phyloP scores from a whole-genome alignment of 2,797 vertebrate species.

The Hyperoplus lanceolatus region DNA sequence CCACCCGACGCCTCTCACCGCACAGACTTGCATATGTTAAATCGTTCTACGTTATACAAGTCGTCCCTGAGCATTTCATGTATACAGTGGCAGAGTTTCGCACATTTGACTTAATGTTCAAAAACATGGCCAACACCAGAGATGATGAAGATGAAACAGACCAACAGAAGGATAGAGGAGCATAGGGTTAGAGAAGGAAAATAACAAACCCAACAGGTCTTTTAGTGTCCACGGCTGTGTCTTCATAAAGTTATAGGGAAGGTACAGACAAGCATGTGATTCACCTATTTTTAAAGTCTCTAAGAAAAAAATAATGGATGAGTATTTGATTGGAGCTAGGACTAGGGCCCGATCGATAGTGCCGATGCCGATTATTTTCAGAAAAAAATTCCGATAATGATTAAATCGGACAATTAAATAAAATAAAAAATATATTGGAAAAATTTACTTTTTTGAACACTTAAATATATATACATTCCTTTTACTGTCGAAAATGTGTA shows the following conservation, averaged over 20 bases:
- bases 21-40: slow-evolving; percentile 50
- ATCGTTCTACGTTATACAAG: slow-evolving; percentile 53
- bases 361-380: too few relatives aligned
- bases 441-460: too few relatives aligned
- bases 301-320: not conserved
- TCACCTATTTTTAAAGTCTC: not conserved
- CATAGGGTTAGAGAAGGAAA: not conserved
- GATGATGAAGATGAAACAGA: not conserved
- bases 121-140: not conserved
- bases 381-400: too few relatives aligned
- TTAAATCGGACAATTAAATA: too few relatives aligned
- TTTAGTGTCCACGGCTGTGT: not conserved
- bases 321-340: not conserved
- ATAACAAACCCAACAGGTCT: not conserved
- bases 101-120: slow-evolving; percentile 12
- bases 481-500: too few relatives aligned
- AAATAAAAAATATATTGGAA: too few relatives aligned
- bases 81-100: slow-evolving; percentile 10
- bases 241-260: not conserved
- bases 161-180: not conserved
- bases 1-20: slow-evolving; percentile 44
- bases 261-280: not conserved
- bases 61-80: slow-evolving; percentile 27
- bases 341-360: too few relatives aligned
- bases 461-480: too few relatives aligned